Evolutionary conservation across 2,888 invertebrate genomes (phyloP).

Genomic region (Clitarchus hookeri): DNA sequence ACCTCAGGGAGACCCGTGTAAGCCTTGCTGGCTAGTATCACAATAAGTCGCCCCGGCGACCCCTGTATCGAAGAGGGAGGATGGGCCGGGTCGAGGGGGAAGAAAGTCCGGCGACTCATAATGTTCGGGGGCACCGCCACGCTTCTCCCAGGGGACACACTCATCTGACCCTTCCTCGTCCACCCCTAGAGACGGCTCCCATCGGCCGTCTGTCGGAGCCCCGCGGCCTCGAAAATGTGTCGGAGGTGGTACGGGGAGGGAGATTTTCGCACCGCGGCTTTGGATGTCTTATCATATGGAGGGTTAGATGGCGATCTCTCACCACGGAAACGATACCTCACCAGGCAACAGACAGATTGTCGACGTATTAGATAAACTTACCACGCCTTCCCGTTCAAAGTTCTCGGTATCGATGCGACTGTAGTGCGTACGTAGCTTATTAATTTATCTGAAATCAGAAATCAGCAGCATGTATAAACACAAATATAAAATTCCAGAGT

Average conservation of each 20-base stretch:
- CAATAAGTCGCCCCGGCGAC: not conserved
- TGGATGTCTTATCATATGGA: not conserved
- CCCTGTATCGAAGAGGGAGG: not conserved
- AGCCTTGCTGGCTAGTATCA: conserved; percentile 2
- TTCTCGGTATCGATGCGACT: too few relatives aligned
- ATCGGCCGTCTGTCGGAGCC: not conserved
- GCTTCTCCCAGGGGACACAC: not conserved
- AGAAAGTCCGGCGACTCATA: not conserved
- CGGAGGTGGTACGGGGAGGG: not conserved
- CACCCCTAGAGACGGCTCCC: not conserved
- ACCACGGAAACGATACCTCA: too few relatives aligned
- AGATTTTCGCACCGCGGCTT: not conserved
- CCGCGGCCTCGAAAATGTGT: not conserved
- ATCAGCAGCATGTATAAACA: too few relatives aligned
- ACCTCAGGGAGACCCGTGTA: conserved; percentile 14
- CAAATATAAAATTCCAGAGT: too few relatives aligned
- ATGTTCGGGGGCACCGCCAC: not conserved
- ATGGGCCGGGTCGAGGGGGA: not conserved
- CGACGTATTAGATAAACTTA: too few relatives aligned
- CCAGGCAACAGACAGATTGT: too few relatives aligned
- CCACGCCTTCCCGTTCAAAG: too few relatives aligned
- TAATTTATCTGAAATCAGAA: too few relatives aligned
- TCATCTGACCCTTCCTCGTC: not conserved
- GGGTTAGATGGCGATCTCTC: too few relatives aligned
- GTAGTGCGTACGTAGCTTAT: too few relatives aligned